Base-by-base conservation (phyloP, 2,113 vertebrate genomes). In the Petroica traversi region DNA sequence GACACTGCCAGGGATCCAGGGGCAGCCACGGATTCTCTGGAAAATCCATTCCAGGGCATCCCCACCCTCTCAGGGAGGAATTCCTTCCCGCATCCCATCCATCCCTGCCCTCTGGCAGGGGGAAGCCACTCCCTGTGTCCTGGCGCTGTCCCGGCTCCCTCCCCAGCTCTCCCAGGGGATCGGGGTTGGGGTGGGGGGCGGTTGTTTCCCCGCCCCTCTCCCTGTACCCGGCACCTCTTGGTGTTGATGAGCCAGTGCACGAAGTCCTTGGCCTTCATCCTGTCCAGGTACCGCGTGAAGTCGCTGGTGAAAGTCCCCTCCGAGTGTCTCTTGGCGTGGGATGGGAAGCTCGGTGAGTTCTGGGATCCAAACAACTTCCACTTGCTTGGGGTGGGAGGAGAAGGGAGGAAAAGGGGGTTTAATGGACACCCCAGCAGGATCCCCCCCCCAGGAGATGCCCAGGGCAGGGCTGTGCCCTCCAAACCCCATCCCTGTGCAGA, bases 281-380 rank as follows among this genome's bases (percentile, higher is more conserved):
- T 98, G 93, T 99, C 98, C 58, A 98, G 94, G 89, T 98, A 97
- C 43, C 64, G 89, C 11, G 97, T 98, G 88, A 98, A 97, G 92
- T 99, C 98, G 3, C 96, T 98, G 36, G 96, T 97, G 95, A 98
- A 99, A 18, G 98, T 99, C 16, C 98, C 98, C 19, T 99, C 98
- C 0, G 98, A 98, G 88, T 98, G 98, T 5, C 98, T 89, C 93
- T 98, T 98, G 57, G 85, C 2, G 55, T 97, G 95, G 34, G 59
- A 25, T 1, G 67, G 62, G 85, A 94, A 93, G 28, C 92, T 97
- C 33, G 28, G 95, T 22, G 79, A 4, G 2, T 31, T 76, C 14
- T 41, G 91, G 6, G 96, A 31, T 15, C 90, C 59, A 5, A 95
- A 75, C 4, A 58, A 19, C 45, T 69, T 92, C 98, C 98, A 92